These are phyloP conservation scores for Myotis brandtii DNA, from an alignment of 2,113 vertebrate genomes.

Conservation along the genomic window DNA sequence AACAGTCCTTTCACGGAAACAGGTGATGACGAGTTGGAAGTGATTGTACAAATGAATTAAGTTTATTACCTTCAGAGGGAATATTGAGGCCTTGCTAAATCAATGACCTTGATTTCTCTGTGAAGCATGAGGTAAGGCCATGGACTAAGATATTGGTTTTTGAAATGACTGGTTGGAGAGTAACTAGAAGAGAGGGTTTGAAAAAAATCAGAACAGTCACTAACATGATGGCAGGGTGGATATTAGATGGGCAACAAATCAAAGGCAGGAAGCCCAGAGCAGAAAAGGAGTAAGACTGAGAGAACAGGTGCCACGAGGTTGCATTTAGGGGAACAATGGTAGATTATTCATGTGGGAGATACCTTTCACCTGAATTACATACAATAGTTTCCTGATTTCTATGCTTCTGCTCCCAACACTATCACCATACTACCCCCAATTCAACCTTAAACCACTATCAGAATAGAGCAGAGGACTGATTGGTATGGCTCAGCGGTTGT, in stretches of 20 bases:
- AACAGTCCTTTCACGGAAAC: neutral
- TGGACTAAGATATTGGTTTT: neutral
- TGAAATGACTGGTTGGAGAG: neutral
- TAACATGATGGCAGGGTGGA: neutral
- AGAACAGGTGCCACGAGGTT: neutral
- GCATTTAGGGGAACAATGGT: neutral
- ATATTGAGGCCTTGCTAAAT: neutral
- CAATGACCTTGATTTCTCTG: neutral
- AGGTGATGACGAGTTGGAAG: neutral
- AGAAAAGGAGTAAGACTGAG: neutral
- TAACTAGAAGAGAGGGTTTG: neutral
- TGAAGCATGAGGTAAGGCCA: neutral
- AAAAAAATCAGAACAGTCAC: neutral
- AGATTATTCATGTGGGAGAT: neutral
- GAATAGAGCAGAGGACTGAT: neutral
- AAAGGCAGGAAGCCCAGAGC: neutral
- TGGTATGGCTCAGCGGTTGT: neutral
- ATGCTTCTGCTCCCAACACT: neutral
- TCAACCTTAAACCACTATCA: neutral
- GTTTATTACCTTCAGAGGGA: neutral
- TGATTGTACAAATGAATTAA: neutral
- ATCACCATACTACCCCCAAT: neutral
- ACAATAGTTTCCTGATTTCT: neutral
- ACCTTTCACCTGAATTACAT: neutral
- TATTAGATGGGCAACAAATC: neutral